Base-by-base conservation (phyloP, 2,888 invertebrate genomes). In the Protodeltote pygarga region DNA sequence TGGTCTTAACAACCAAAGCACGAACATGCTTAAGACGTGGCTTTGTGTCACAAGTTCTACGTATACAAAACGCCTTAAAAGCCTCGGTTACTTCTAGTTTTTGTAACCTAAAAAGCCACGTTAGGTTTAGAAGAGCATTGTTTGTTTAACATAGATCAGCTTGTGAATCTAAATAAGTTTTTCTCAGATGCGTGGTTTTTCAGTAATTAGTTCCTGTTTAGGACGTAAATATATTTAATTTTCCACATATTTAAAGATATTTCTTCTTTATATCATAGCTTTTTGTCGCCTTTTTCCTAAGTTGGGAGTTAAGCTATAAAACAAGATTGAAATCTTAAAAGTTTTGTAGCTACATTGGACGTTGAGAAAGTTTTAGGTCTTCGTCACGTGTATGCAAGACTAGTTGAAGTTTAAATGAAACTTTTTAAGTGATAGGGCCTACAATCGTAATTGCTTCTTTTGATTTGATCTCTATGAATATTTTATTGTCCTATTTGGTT, bases 291-390 rank as follows among this genome's bases (percentile, higher is more conserved):
- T 17, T 31, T 29, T 25, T 41, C 10, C 10, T 5, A 5, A 32
- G 51, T 38, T 42, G 14, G 14, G 17, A 16, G 6, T 9, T 16
- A 38, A 21, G 39, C 8, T 52, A 32, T 28, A 23, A 39, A 45
- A 37, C 40, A 27, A 34, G 33, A 48, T 47, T 28, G 28, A 23
- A 24, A 59, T 42, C 21, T 24, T 25, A 9, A 17, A 54, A 39
- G 19, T 42, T 42, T 61, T 52, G 37, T 25, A 40, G 31, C 39
- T 34, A 23, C 6, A 9, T 16, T 21, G 3, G 27, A 23, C 11
- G 20, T 37, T 40, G 58, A 40, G 63, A 61, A 61, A 63, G 60
- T 61, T 57, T 53, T 50, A 34, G 37, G 41, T 38, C 8, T 13
- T 11, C 20, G 27, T 38, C 35, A 47, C 50, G 28, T 57, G 46